Evolutionary conservation across 37 sponge, comb jelly and placozoan species (phyloP).

Genomic region (Lycopodina hypogea): DNA sequence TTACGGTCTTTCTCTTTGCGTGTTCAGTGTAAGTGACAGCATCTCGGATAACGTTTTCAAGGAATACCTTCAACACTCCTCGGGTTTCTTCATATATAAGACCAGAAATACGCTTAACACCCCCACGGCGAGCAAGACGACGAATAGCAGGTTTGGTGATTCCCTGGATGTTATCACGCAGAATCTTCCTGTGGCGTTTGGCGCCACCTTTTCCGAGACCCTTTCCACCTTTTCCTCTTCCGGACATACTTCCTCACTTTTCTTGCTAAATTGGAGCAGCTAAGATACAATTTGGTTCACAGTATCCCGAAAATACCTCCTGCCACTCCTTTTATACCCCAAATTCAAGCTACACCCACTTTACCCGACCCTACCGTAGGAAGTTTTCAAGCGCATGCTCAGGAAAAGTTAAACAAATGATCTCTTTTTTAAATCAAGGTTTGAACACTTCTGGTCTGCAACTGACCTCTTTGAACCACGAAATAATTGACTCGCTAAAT

Average conservation of each 20-base stretch:
- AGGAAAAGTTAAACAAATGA: background rate
- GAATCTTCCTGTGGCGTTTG: constrained; percentile 98
- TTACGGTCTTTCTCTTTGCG: constrained; percentile 99
- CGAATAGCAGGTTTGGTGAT: constrained; percentile 98
- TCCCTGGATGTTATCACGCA: constrained; percentile 98
- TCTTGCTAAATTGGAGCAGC: background rate
- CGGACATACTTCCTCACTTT: constrained; percentile 70
- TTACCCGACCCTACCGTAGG: constrained; percentile 23
- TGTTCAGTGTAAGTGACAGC: constrained; percentile 99
- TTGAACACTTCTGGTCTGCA: too few species aligned
- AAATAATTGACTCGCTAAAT: too few species aligned
- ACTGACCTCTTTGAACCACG: too few species aligned
- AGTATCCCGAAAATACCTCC: too few species aligned
- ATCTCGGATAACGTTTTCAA: constrained; percentile 97
- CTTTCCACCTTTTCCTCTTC: constrained; percentile 97
- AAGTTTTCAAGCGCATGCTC: constrained; percentile 6
- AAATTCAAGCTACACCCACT: constrained; percentile 18
- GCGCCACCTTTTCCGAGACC: constrained; percentile 99
- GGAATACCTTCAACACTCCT: constrained; percentile 95
- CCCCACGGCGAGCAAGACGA: constrained; percentile 96
- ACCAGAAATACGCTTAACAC: constrained; percentile 96
- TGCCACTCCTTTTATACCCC: background rate
- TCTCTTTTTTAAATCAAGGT: too few species aligned
- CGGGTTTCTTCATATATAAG: constrained; percentile 98
- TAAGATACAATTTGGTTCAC: background rate